These are phyloP conservation scores for Hydrophis major DNA, from an alignment of 2,797 vertebrate species.

Conservation along the genomic window DNA sequence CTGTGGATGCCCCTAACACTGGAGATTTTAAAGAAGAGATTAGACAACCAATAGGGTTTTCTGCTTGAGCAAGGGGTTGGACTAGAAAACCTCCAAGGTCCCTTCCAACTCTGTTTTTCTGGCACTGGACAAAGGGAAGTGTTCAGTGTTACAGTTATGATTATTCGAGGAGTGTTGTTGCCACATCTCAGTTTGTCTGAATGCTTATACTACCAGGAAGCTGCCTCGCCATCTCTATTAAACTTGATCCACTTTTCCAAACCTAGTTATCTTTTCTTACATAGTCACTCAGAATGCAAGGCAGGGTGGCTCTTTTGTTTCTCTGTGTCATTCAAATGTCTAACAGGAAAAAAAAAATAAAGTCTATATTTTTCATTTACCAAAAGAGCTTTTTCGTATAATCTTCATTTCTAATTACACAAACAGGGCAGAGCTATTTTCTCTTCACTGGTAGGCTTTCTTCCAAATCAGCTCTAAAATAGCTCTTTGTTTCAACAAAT, in stretches of 20 bases:
- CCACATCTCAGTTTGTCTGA: neutral
- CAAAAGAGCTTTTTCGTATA: slow-evolving; percentile 50
- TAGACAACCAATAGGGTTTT: neutral
- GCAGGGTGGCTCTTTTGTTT: slow-evolving; percentile 26
- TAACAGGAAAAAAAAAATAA: slow-evolving; percentile 25
- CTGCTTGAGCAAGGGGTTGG: neutral
- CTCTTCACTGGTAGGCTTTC: slow-evolving; percentile 55
- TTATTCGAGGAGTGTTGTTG: neutral
- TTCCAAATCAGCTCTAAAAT: slow-evolving; percentile 69
- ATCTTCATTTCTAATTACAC: slow-evolving; percentile 47
- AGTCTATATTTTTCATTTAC: slow-evolving; percentile 58
- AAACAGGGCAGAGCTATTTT: slow-evolving; percentile 47
- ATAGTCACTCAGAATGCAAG: neutral
- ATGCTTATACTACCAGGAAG: neutral
- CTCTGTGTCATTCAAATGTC: slow-evolving; percentile 32
- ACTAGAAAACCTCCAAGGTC: neutral
- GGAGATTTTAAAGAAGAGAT: neutral
- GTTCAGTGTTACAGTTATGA: neutral
- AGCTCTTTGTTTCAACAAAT: slow-evolving; percentile 70
- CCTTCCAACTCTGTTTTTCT: neutral
- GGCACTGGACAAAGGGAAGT: neutral
- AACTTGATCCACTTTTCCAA: slow-evolving; percentile 23
- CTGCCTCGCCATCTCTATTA: neutral
- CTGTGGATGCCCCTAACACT: neutral
- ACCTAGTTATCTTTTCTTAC: slow-evolving; percentile 15